Evolutionary conservation across 2,888 invertebrate species (phyloP).

Genomic region (Apamea anceps): DNA sequence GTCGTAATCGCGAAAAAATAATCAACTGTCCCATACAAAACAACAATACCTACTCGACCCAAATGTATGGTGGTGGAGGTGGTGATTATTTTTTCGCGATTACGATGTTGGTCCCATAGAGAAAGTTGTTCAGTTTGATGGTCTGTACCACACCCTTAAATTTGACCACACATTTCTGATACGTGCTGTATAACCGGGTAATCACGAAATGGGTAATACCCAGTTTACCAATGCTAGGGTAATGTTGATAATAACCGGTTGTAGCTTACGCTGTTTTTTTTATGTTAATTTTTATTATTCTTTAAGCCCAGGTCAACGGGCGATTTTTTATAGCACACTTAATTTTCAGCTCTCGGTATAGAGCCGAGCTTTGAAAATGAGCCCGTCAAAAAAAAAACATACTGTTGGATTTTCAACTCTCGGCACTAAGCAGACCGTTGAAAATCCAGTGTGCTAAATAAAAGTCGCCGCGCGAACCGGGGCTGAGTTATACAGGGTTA

Average conservation of each 20-base stretch:
- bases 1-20: not conserved
- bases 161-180: not conserved
- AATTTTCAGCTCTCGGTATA: not conserved
- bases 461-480: not conserved
- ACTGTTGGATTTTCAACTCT: not conserved
- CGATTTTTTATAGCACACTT: not conserved
- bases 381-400: not conserved
- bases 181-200: not conserved
- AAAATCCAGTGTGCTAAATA: not conserved
- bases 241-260: not conserved
- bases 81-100: not conserved
- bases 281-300: not conserved
- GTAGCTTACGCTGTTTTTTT: not conserved
- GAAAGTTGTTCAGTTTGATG: not conserved
- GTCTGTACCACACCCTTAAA: not conserved
- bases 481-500: not conserved
- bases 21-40: not conserved
- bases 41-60: too few relatives aligned
- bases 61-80: too few relatives aligned
- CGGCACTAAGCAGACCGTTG: not conserved
- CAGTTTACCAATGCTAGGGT: not conserved
- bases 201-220: not conserved
- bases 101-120: not conserved
- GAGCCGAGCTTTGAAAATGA: not conserved
- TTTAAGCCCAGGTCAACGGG: not conserved